Evolutionary conservation across 2,888 invertebrate species (phyloP), one percentile per base, ranked within the genome.

Genomic region (Phyto melanocephala): DNA sequence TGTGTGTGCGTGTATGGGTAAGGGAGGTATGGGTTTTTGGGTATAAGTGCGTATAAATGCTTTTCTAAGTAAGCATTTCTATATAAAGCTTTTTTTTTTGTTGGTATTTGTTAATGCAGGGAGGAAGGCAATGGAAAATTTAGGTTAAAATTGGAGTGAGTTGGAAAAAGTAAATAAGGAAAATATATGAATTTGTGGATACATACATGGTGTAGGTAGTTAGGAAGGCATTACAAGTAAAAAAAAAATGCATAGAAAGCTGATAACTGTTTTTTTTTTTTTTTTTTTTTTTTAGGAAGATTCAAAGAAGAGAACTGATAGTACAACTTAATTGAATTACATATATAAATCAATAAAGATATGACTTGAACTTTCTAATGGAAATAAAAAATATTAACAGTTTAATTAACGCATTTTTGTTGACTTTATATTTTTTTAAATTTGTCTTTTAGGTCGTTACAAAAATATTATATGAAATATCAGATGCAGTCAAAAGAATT

Each of bases 101-200:
- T 50, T 22, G n/a, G 60, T 62, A 17, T 28, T 15, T 60, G 11
- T 47, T 33, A 67, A 20, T 82, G 75, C 79, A 79, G 79, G 65
- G 65, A 67, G 71, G 70, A 76, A 50, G 75, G 70, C 79, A 71
- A 75, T 33, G 15, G 24, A 60, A 79, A 82, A 82, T 82, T 75
- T 82, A 82, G 82, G 82, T 82, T 82, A 82, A 82, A 82, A 62
- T 67, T 82, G 75, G 82, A 72, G 60, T 75, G 75, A 40, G 71
- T 52, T 33, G n/a, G 28, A 52, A 76, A 0, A 75, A 78, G 58
- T 52, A 58, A 33, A 70, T 40, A 47, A 58, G 70, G 24, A 54
- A 71, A 67, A 45, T 24, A 52, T 11, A 45, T 1, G 54, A 17
- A 74, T 33, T 63, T 13, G 20, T 13, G 54, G 17, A 54, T 68